Percentiles rank a stretch among this genome's conserved stretches.
These are phyloP conservation scores for Lipotes vexillifer DNA, from an alignment of 2,113 vertebrate genomes.

Conservation along the genomic window DNA sequence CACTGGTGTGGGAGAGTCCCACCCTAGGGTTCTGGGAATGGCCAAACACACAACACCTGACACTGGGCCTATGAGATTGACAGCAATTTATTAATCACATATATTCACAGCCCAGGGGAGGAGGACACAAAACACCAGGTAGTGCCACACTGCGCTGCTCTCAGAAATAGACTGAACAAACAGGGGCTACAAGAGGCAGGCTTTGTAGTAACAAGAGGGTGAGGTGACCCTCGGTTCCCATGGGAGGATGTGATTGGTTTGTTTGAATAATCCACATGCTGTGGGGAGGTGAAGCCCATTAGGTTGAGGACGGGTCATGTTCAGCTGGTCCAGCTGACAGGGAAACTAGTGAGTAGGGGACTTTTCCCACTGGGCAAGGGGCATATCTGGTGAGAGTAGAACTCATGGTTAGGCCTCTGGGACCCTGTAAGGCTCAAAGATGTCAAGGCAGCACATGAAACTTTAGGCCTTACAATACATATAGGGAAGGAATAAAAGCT, in stretches of 20 bases:
- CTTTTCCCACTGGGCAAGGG: not conserved
- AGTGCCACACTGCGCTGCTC: not conserved
- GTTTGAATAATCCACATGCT: not conserved
- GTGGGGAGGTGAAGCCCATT: not conserved
- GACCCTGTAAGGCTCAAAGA: not conserved
- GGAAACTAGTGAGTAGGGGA: not conserved
- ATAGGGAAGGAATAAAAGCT: not conserved
- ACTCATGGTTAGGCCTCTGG: not conserved
- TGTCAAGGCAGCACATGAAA: not conserved
- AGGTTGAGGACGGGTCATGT: not conserved
- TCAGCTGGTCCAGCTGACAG: not conserved
- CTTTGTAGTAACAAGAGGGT: not conserved
- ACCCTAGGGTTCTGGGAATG: not conserved
- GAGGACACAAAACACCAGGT: not conserved
- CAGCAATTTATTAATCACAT: not conserved
- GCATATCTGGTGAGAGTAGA: not conserved
- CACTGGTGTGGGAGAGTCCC: not conserved
- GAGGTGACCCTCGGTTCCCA: not conserved
- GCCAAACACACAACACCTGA: not conserved
- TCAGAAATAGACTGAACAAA: not conserved
- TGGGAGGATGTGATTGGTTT: not conserved
- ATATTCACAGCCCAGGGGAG: not conserved
- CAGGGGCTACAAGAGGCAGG: not conserved
- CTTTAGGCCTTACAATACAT: not conserved
- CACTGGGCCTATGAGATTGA: not conserved